A percentile compares a stretch with the other conserved stretches of the same genome.
These are phyloP conservation scores for Delphinus delphis DNA, from an alignment of 2,113 vertebrate species.

Conservation along the genomic window DNA sequence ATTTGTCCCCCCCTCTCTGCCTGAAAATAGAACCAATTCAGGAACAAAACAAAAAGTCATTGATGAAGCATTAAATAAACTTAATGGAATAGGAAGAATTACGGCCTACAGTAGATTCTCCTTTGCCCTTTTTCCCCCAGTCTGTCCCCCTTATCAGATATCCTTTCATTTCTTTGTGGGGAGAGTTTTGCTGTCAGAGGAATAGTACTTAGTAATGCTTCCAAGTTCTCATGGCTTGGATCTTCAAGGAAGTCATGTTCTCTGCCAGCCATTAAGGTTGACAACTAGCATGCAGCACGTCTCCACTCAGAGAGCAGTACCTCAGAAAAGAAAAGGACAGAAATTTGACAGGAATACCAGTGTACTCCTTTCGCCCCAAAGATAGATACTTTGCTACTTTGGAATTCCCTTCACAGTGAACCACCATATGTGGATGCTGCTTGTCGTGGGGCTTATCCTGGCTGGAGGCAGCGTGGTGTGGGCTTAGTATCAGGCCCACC, in stretches of 20 bases:
- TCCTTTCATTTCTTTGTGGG: background rate
- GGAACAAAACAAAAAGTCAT: background rate
- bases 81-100: background rate
- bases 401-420: background rate
- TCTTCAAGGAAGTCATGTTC: background rate
- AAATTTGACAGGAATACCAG: background rate
- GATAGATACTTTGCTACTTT: background rate
- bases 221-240: background rate
- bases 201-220: background rate
- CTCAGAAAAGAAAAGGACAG: background rate
- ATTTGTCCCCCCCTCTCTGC: background rate
- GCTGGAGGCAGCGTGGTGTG: background rate
- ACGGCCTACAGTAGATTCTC: background rate
- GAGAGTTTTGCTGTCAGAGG: background rate
- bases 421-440: too few species aligned
- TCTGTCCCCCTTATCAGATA: background rate
- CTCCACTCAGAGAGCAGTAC: background rate
- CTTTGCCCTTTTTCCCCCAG: background rate
- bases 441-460: rapidly evolving
- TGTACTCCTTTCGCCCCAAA: background rate
- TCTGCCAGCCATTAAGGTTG: background rate
- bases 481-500: background rate
- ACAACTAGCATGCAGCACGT: background rate
- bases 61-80: background rate
- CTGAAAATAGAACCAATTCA: background rate